Base-by-base conservation (phyloP, 2,113 vertebrate genomes). In the Verasper variegatus region DNA sequence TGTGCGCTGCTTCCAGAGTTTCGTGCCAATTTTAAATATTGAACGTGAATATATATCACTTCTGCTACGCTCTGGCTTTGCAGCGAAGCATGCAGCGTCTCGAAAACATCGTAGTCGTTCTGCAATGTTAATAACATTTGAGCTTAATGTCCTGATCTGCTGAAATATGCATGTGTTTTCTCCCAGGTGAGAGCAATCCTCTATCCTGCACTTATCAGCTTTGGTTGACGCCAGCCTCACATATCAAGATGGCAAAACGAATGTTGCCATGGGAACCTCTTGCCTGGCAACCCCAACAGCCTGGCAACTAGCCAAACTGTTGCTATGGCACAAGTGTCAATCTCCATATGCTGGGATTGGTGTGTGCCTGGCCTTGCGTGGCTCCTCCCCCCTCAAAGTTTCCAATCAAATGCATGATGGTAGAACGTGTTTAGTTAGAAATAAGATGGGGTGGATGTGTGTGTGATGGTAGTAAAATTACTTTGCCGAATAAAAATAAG, bases 211-310 rank as follows among this genome's bases (percentile, higher is more conserved):
- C 81, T 91, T 73, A 91, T 90, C 87, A 89, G 84, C 86, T 90
- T 87, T 77, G 84, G 90, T 85, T 75, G 73, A 85, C 24, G 59
- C 76, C 83, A 83, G 81, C 86, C 81, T 87, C 71, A 15, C 81
- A 68, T 76, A 85, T 86, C 83, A 86, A 83, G 81, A 88, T 92
- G 89, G 90, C 89, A 91, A 87, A 89, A 92, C 71, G 82, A 91
- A 89, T 68, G 94, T 95, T 94, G 91, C 92, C 88, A 95, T 94
- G 92, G 94, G 83, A 95, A 95, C 93, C 82, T 78, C 88, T 92
- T 92, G 90, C 92, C 86, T 93, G 92, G 94, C 90, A 95, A 94
- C 93, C 78, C 88, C 73, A 89, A 92, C 88, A 90, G 81, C 89
- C 89, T 93, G 94, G 94, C 92, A 94, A 89, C 80, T 87, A 88